Evolutionary conservation across 2,113 vertebrate species (phyloP).

Genomic region (Manacus vitellinus): DNA sequence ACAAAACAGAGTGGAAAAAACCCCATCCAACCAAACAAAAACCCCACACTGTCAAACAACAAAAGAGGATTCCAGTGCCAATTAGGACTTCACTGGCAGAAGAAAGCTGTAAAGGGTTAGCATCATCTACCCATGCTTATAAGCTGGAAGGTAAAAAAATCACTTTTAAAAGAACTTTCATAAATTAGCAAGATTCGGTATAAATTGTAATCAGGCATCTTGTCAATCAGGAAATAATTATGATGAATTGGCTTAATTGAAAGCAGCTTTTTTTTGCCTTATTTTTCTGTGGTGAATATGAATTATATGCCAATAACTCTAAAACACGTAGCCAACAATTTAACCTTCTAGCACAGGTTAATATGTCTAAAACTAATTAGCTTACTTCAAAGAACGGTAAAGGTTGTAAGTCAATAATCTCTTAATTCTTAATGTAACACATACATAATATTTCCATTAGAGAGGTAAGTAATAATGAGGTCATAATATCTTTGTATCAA

Average conservation of each 20-base stretch:
- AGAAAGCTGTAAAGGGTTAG: neutral
- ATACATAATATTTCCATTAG: neutral
- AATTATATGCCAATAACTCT: neutral
- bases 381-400: neutral
- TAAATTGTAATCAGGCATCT: neutral
- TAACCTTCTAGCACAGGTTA: neutral
- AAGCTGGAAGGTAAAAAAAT: neutral
- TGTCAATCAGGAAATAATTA: slow-evolving; percentile 41
- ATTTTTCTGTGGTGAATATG: neutral
- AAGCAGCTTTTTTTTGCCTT: neutral
- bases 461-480: neutral
- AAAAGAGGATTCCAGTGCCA: neutral
- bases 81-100: neutral
- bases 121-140: neutral
- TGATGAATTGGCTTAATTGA: neutral
- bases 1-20: too few relatives aligned
- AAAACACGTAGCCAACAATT: neutral
- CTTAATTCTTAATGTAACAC: neutral
- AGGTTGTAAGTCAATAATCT: neutral
- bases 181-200: neutral
- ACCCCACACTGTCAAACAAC: accelerated
- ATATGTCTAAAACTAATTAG: neutral
- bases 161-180: neutral
- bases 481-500: neutral
- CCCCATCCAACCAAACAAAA: neutral